Evolutionary conservation across 2,113 vertebrate species (phyloP), one percentile per base, ranked within the genome.

Genomic region (Rhizomys pruinosus): DNA sequence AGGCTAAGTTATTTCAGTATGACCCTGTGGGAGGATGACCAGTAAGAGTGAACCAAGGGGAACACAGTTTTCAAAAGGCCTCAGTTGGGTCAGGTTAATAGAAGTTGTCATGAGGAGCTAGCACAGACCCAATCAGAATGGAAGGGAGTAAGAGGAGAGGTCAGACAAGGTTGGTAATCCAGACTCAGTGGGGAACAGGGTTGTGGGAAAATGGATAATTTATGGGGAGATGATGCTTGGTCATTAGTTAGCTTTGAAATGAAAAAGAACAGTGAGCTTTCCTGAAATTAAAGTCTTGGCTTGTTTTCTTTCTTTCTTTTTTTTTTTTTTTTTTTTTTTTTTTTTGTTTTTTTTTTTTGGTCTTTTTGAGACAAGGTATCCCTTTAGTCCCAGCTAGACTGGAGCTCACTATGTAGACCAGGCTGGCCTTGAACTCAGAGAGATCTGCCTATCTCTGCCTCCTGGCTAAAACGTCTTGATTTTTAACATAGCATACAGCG

Each of bases 201-300:
- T 44, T 84, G 44, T 77, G 39, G 52, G 19, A 84, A 86, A 92
- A 63, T 39, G 7, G 59, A 37, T 85, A 69, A 85, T 74, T 94
- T 91, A 78, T 77, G 16, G 32, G 64, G 55, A 93, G 85, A n/a
- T 10, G 32, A 25, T 63, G 0, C 22, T 87, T 44, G 39, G 37
- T 84, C 64, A 69, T 84, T 91, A 68, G 85, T 91, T 94, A 61
- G 76, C 34, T 90, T 92, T 96, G 77, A 95, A 81, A 78, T 90
- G 42, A 34, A 82, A 87, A 93, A 61, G 74, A 84, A 94, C 68
- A 95, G 69, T 82, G 63, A 89, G 42, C 68, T 81, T 57, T 85
- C 94, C 78, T 61, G 80, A 93, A 89, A 94, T 94, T 88, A 86
- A 97, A 96, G 87, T 90, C 87, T n/a, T n/a, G n/a, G n/a, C n/a